phyloP scores from a whole-genome alignment of 2,888 invertebrate species.

The Drosophila demipolita region DNA sequence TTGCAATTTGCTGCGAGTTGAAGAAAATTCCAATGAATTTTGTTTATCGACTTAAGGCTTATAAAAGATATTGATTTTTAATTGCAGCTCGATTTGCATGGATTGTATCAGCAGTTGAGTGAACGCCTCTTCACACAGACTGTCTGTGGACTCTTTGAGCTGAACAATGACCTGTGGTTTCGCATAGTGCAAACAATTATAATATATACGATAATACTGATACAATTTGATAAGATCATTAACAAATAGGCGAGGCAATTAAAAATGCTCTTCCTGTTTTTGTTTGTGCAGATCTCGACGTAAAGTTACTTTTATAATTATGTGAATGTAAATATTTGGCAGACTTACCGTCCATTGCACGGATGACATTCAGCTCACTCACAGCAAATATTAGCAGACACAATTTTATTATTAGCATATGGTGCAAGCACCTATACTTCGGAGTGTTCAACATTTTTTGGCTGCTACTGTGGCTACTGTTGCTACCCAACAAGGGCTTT shows the following conservation, averaged over 20 bases:
- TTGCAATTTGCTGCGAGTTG: not conserved
- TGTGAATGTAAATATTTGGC: constrained; percentile 36
- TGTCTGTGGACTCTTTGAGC: constrained; percentile 72
- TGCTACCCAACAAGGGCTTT: not conserved
- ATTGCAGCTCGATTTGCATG: constrained; percentile 55
- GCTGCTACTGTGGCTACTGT: constrained; percentile 12
- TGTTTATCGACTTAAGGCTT: not conserved
- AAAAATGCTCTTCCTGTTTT: constrained; percentile 3
- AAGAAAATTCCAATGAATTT: not conserved
- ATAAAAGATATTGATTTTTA: not conserved
- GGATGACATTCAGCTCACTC: constrained; percentile 25
- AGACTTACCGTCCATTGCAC: constrained; percentile 73
- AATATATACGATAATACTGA: constrained; percentile 70
- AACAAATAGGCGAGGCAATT: constrained; percentile 44
- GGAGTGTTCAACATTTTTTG: constrained; percentile 36
- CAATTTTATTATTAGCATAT: constrained; percentile 44
- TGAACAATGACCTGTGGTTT: constrained; percentile 73
- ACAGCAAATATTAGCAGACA: constrained; percentile 48
- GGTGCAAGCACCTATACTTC: constrained; percentile 45
- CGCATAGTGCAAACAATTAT: constrained; percentile 66
- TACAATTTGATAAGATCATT: constrained; percentile 78
- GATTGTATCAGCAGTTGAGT: constrained; percentile 43
- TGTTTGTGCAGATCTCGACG: constrained; percentile 32
- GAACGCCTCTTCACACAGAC: constrained; percentile 49
- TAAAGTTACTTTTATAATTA: constrained; percentile 11